Evolutionary conservation across 1,140 invertebrate genomes (phyloP).

Genomic region (Megathymus violae): DNA sequence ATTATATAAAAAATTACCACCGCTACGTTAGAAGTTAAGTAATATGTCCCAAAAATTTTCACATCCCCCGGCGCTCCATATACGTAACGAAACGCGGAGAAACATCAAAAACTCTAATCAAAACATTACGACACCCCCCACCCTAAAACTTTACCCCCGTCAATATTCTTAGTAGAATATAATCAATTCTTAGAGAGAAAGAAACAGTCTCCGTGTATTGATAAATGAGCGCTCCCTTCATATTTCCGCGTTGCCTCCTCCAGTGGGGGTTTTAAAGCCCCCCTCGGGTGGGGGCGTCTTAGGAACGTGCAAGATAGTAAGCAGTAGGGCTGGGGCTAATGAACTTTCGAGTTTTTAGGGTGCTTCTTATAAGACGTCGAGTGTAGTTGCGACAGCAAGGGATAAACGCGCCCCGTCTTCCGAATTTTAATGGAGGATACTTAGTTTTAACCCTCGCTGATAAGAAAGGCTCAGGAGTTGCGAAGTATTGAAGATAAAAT

Average conservation of each 20-base stretch:
- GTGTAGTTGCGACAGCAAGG: conserved; percentile 31
- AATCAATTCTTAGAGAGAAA: conserved; percentile 80
- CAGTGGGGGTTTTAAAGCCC: conserved; percentile 47
- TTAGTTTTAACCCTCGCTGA: conserved; percentile 34
- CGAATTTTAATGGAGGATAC: conserved; percentile 35
- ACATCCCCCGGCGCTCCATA: conserved; percentile 32
- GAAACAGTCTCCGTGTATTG: conserved; percentile 81
- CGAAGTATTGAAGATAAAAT: conserved; percentile 25
- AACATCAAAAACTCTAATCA: conserved; percentile 73
- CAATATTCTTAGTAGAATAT: conserved; percentile 77
- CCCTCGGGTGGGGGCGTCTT: conserved; percentile 62
- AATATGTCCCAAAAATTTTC: conserved; percentile 37
- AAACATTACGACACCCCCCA: conserved; percentile 49
- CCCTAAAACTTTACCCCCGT: conserved; percentile 45
- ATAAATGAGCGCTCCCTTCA: conserved; percentile 82
- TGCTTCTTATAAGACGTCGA: conserved; percentile 43
- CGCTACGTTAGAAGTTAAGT: no score
- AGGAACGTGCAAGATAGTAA: conserved; percentile 80
- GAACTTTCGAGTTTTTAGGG: conserved; percentile 77
- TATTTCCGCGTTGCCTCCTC: conserved; percentile 71
- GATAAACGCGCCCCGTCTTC: conserved; percentile 35
- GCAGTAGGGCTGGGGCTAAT: conserved; percentile 76
- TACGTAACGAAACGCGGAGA: conserved; percentile 34
- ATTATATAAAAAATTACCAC: no score
- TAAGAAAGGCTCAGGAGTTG: conserved; percentile 24